Conservation (phyloP, 2,888 invertebrate species). For the Hypomecis punctinalis region DNA sequence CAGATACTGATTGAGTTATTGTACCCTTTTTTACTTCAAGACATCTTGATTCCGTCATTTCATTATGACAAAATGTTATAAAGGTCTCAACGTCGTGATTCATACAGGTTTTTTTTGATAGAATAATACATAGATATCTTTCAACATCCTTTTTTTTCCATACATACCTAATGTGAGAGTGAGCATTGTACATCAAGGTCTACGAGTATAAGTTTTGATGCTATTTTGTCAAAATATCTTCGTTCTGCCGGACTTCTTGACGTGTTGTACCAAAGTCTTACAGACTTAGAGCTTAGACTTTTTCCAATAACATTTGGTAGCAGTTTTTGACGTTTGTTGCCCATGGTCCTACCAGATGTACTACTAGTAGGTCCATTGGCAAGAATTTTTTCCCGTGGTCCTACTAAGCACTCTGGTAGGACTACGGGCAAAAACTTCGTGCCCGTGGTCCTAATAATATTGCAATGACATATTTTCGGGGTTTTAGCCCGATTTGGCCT, state of each 20-base stretch:
- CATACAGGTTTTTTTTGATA: background rate
- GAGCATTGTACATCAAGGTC: background rate
- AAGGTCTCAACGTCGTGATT: background rate
- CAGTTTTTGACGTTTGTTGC: too few species aligned
- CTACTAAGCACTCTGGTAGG: too few species aligned
- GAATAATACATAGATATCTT: background rate
- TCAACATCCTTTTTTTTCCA: background rate
- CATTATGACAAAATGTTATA: background rate
- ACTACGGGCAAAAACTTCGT: too few species aligned
- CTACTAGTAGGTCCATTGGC: too few species aligned
- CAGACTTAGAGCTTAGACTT: background rate
- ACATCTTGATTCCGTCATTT: conserved; percentile 7
- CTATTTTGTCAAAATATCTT: background rate
- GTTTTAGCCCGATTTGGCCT: too few species aligned
- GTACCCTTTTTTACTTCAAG: conserved; percentile 14
- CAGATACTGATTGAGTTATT: conserved; percentile 30
- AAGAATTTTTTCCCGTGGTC: too few species aligned
- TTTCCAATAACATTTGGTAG: background rate
- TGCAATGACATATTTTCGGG: too few species aligned
- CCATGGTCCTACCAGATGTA: too few species aligned
- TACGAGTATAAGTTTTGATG: background rate
- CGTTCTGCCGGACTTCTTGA: background rate
- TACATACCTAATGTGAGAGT: conserved; percentile 1
- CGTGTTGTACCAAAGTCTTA: background rate
- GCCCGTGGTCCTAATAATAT: too few species aligned